Base-by-base conservation (phyloP, 2,797 vertebrate species). In the Rallus crepitans region DNA sequence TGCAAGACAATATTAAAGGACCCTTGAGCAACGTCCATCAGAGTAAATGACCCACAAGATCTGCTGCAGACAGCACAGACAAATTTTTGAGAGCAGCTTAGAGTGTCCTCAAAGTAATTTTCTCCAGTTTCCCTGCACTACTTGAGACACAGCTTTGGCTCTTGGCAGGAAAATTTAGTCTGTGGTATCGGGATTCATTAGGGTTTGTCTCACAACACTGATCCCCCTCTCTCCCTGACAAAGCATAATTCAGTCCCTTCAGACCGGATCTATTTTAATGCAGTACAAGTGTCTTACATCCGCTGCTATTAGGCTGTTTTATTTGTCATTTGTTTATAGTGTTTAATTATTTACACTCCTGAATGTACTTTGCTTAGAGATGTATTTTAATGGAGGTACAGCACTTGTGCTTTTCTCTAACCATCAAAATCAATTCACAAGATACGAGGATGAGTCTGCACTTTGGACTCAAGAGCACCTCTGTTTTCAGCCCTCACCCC, bases 301-400 rank as follows among this genome's bases (percentile, higher is more conserved):
- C 69, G 69, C 65, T 33, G 77, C 95, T 92, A 93, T 96, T 89
- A 93, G 77, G 78, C 75, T 73, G 50, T 27, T 96, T 85, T 57
- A 89, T 73, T 56, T 77, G 75, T 39, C 21, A 12, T 79, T 90
- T 93, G 90, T 90, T 95, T 92, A 48, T 64, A 50, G n/a, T 28
- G 50, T 52, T 96, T 31, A 90, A 96, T 93, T 94, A 96, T 96
- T 96, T n/a, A 97, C 23, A 37, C 20, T 82, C 27, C 47, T 70
- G 68, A 85, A 78, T 65, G 57, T 31, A 7, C 71, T 90, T 82
- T 84, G 57, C 57, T 77, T 25, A 27, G 82, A 71, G 66, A 50
- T 71, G 48, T 42, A 68, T 77, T 95, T 57, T 90, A 86, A 48
- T 57, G 90, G 60, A 87, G 45, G 40, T n/a, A 37, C 8, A 11